phyloP scores from a whole-genome alignment of 2,888 invertebrate genomes.

The Stenolophus ochropezus region DNA sequence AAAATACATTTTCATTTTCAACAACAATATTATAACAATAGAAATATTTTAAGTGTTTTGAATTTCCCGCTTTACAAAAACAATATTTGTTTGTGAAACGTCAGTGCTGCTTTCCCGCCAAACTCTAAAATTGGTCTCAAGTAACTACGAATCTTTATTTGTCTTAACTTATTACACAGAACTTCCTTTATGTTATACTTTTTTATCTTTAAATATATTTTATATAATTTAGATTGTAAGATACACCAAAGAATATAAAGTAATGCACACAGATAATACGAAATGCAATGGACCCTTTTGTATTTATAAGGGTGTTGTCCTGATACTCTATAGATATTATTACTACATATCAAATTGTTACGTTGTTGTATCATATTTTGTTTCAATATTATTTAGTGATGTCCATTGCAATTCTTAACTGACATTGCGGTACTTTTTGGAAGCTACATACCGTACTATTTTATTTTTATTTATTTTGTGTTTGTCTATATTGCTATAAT shows the following conservation, averaged over 20 bases:
- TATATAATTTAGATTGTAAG: slow-evolving; percentile 71
- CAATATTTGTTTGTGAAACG: too few relatives aligned
- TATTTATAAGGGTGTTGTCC: slow-evolving; percentile 35
- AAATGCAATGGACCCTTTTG: slow-evolving; percentile 60
- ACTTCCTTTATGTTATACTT: slow-evolving; percentile 68
- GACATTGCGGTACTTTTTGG: not conserved
- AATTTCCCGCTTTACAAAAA: too few relatives aligned
- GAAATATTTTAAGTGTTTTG: too few relatives aligned
- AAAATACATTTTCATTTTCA: too few relatives aligned
- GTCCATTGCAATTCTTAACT: slow-evolving; percentile 50
- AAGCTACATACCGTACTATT: not conserved
- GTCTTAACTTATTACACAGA: slow-evolving; percentile 68
- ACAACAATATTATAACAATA: too few relatives aligned
- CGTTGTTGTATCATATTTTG: slow-evolving; percentile 35
- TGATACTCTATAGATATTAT: slow-evolving; percentile 44
- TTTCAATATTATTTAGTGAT: slow-evolving; percentile 7
- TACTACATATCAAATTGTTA: slow-evolving; percentile 55
- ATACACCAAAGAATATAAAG: slow-evolving; percentile 71
- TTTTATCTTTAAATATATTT: slow-evolving; percentile 68
- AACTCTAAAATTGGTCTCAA: slow-evolving; percentile 69
- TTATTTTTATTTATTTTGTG: not conserved
- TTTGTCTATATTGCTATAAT: not conserved
- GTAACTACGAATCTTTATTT: slow-evolving; percentile 69
- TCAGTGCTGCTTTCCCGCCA: slow-evolving; percentile 26
- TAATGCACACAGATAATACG: slow-evolving; percentile 65